phyloP scores from a whole-genome alignment of 2,888 invertebrate species.

The Drosophila nr. perissopoda region DNA sequence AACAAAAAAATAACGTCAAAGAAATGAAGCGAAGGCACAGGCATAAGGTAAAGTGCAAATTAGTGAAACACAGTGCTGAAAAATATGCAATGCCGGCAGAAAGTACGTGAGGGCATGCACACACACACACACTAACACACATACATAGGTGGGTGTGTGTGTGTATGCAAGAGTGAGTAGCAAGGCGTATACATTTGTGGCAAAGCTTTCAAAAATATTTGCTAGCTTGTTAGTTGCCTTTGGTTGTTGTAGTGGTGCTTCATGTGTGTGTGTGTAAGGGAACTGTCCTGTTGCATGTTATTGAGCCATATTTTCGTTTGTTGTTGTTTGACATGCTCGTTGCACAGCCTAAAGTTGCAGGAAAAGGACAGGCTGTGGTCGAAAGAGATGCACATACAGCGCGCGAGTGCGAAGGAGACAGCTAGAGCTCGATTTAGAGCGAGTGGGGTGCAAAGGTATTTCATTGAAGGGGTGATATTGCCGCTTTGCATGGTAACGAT shows the following conservation, averaged over 20 bases:
- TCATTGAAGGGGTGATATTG: constrained; percentile 28
- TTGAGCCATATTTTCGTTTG: constrained; percentile 73
- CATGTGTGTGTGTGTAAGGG: constrained; percentile 29
- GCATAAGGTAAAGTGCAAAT: constrained; percentile 77
- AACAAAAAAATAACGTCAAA: constrained; percentile 21
- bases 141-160: constrained; percentile 10
- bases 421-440: not conserved
- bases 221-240: constrained; percentile 68
- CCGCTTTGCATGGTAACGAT: not conserved
- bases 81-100: constrained; percentile 61
- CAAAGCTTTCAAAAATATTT: constrained; percentile 74
- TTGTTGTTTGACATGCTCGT: constrained; percentile 59
- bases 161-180: constrained; percentile 12
- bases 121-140: constrained; percentile 5
- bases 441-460: constrained; percentile 53
- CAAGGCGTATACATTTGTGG: constrained; percentile 64
- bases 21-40: constrained; percentile 39
- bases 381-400: not conserved
- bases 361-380: constrained; percentile 17
- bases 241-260: constrained; percentile 34
- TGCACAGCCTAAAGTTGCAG: constrained; percentile 28
- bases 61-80: constrained; percentile 73
- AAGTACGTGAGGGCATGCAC: constrained; percentile 14
- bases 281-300: constrained; percentile 79
- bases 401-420: not conserved